phyloP scores from a whole-genome alignment of 2,113 vertebrate species.

The Tamias sibiricus region DNA sequence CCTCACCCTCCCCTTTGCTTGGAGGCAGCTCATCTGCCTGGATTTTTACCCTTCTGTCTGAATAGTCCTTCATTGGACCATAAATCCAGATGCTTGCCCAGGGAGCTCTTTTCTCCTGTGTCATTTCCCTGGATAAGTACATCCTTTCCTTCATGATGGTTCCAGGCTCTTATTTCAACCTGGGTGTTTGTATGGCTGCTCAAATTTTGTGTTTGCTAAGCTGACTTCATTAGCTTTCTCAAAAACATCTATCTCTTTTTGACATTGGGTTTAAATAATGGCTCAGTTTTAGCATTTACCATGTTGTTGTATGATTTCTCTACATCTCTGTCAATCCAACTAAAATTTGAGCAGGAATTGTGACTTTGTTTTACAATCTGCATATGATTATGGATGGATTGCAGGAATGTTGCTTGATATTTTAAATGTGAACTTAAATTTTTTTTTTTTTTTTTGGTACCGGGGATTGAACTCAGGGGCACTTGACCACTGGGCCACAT shows the following conservation, averaged over 20 bases:
- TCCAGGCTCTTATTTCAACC: not conserved
- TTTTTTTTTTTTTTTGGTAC: no score
- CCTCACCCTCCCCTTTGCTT: not conserved
- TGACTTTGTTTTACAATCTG: not conserved
- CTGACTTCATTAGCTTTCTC: not conserved
- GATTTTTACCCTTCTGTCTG: not conserved
- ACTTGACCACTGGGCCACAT: no score
- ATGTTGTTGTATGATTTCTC: not conserved
- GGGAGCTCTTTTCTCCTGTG: not conserved
- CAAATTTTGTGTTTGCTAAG: not conserved
- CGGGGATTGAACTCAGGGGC: no score
- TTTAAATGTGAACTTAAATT: not conserved
- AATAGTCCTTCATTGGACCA: not conserved
- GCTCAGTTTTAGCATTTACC: not conserved
- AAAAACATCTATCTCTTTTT: not conserved
- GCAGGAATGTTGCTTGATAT: not conserved
- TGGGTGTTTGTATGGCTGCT: not conserved
- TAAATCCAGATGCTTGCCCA: not conserved
- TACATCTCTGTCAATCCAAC: not conserved
- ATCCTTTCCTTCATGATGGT: not conserved
- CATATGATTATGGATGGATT: not conserved
- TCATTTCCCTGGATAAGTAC: not conserved
- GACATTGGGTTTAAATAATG: not conserved
- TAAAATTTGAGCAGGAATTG: not conserved
- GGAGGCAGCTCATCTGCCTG: not conserved